Percentiles rank a stretch among this genome's conserved stretches.
phyloP scores from a whole-genome alignment of 1,140 invertebrate species.

The Brachionus calyciflorus region DNA sequence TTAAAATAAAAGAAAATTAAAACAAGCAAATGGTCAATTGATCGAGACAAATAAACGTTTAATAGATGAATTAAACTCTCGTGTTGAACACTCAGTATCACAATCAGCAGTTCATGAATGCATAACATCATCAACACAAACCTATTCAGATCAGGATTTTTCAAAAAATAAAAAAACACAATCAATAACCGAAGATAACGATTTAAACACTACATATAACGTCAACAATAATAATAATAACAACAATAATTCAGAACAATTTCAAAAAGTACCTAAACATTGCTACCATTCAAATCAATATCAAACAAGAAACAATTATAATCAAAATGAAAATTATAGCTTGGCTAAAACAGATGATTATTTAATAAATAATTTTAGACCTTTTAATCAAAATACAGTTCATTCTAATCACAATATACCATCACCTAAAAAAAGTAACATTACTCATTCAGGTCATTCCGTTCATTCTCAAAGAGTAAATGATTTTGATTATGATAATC shows the following conservation, averaged over 20 bases:
- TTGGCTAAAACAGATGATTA: not conserved
- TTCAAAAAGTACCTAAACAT: too few species aligned
- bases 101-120: not conserved
- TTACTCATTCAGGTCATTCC: not conserved
- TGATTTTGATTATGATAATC: conserved; percentile 1
- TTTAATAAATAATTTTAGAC: conserved; percentile 39
- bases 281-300: too few species aligned
- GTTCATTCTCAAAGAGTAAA: not conserved
- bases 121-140: not conserved
- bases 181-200: not conserved
- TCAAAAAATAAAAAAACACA: not conserved
- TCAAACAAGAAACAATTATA: too few species aligned
- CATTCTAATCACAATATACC: not conserved
- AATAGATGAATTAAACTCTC: not conserved
- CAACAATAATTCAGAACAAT: not conserved
- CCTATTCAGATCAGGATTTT: not conserved
- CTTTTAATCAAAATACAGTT: not conserved
- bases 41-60: conserved; percentile 8
- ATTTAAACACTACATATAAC: conserved; percentile 25
- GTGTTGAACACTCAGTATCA: not conserved
- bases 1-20: conserved; percentile 23
- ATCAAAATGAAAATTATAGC: not conserved
- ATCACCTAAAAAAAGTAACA: too few species aligned
- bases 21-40: conserved; percentile 17
- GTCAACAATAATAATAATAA: not conserved